Base-by-base conservation (phyloP, 2,797 vertebrate genomes). In the Babyrousa celebensis region DNA sequence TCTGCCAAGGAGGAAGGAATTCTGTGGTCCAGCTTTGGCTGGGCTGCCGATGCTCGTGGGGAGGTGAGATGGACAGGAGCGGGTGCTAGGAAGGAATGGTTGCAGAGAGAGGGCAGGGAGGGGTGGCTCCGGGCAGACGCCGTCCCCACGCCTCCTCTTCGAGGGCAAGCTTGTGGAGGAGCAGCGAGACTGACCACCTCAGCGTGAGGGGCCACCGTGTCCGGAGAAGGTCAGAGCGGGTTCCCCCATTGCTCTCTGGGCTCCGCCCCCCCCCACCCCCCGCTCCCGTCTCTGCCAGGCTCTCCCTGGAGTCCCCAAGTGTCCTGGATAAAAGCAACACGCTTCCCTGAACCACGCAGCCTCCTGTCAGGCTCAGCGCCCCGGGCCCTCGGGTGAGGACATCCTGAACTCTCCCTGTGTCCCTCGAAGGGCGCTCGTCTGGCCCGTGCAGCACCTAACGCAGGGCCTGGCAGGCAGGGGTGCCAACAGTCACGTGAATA, bases 161-260 rank as follows among this genome's bases (percentile, higher is more conserved):
- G 3, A 40, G 25, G 90, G 12, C 20, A 1, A 36, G 21, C 18
- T 18, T 40, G 90, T 4, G 1, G 12, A 29, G 12, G 12, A 29
- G 12, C 43, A 54, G 48, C 32, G 48, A 18, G 36, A 54, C 32
- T 1, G 6, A 16, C 36, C 21, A 0, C 17, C 0, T 0, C 1
- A 6, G 29, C 20, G 1, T 52, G 3, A 17, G 70, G 62, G 25
- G 78, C 32, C 68, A 2, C 10, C 2, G 78, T 10, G 7, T 6
- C 0, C 1, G 6, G 29, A 67, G 16, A 20, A 12, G 21, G 60
- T 68, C 23, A 4, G 16, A 1, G 17, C 16, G 1, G 7, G 43
- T 48, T 74, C 27, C 15, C 32, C 27, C n/a, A 12, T n/a, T 56
- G 20, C 43, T 23, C 48, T 52, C 58, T 56, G 63, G 12, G n/a